Base-by-base conservation (phyloP, 2,888 invertebrate genomes). In the Amphipyra tragopoginis region DNA sequence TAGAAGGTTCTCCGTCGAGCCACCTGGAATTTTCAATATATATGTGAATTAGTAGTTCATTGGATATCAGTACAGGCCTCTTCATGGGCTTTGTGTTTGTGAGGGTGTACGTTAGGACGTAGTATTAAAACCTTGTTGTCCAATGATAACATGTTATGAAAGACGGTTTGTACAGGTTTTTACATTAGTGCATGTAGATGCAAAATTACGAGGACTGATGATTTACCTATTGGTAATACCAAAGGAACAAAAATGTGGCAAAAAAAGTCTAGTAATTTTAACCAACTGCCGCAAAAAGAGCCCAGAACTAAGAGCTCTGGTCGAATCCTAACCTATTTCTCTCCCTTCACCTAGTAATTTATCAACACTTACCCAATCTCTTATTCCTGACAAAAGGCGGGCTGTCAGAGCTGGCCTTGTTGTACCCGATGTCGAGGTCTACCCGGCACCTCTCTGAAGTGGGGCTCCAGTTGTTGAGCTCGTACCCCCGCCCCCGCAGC, bases 401-500 rank as follows among this genome's bases (percentile, higher is more conserved):
- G 61, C 92, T 93, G 58, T 92, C 93, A 11, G 89, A 87, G 72
- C 79, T 86, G 49, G 87, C 81, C 65, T 93, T 92, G 82, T 80
- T 84, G 87, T 89, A 92, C 68, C 86, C 87, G 26, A 89, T 73
- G 65, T 93, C 92, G 58, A 92, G 77, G 21, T 92, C 93, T 7
- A 75, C 79, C n/a, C 89, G 83, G 68, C 85, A 82, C 62, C 90
- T 79, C 75, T 92, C 92, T 40, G 90, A 86, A 0, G 89, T 83
- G 0, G 93, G 92, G 57, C 91, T 92, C 92, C 92, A 91, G 79
- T 93, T 90, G 72, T 85, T 86, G 29, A 83, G 73, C 52, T 94
- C 95, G 86, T 94, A 95, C 57, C 90, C 91, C 52, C 95, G 93
- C 44, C 85, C 85, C 76, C 95, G 95, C 69, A 94, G 89, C 64